Evolutionary conservation across 2,888 invertebrate species (phyloP).

Genomic region (Erebia ligea): DNA sequence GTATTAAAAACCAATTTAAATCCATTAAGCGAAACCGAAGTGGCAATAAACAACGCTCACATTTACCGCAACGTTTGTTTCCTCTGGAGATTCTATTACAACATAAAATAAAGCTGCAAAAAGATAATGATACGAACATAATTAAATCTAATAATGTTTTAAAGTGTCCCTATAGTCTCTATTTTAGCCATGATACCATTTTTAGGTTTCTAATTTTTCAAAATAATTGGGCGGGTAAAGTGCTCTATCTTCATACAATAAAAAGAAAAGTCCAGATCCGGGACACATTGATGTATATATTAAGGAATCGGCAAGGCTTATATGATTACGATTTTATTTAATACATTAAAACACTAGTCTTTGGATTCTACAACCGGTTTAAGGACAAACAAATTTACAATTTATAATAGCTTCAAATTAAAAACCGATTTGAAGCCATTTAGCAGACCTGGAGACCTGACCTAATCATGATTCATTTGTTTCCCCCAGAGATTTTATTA

Average conservation of each 20-base stretch:
- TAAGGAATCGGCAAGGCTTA: too few relatives aligned
- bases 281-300: too few relatives aligned
- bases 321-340: too few relatives aligned
- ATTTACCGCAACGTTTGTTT: slow-evolving; percentile 10
- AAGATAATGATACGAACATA: slow-evolving; percentile 5
- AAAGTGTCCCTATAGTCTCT: too few relatives aligned
- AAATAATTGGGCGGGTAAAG: too few relatives aligned
- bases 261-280: too few relatives aligned
- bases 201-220: too few relatives aligned
- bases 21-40: slow-evolving; percentile 12
- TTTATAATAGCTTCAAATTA: slow-evolving; percentile 17
- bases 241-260: too few relatives aligned
- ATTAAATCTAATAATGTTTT: not conserved
- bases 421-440: slow-evolving; percentile 12
- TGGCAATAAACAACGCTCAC: slow-evolving; percentile 9
- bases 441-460: slow-evolving; percentile 4
- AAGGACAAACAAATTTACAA: slow-evolving; percentile 29
- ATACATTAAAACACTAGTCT: too few relatives aligned
- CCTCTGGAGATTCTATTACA: slow-evolving; percentile 31
- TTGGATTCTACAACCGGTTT: slow-evolving; percentile 21
- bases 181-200: too few relatives aligned
- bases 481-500: slow-evolving; percentile 29
- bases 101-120: slow-evolving; percentile 30
- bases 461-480: slow-evolving; percentile 6
- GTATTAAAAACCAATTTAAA: slow-evolving; percentile 17